Percentiles rank a stretch among this genome's conserved stretches.
phyloP scores from a whole-genome alignment of 2,113 vertebrate genomes.

The Oreochromis spilurus region DNA sequence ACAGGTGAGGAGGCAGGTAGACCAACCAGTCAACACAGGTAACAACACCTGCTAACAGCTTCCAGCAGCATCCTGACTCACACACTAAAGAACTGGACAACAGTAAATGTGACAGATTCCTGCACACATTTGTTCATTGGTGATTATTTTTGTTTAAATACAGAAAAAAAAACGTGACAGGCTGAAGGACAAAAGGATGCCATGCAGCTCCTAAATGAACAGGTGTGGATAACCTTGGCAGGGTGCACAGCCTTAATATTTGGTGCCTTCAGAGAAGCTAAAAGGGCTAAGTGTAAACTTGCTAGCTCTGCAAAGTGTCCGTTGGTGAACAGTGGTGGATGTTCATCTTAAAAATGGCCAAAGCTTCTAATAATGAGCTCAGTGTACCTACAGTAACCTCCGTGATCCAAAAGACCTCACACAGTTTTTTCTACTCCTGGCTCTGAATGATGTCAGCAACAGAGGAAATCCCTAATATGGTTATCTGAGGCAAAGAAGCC shows the following conservation, averaged over 20 bases:
- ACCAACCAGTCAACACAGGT: background rate
- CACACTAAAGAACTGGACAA: background rate
- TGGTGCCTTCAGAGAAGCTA: too few species aligned
- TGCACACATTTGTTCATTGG: background rate
- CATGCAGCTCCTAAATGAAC: background rate
- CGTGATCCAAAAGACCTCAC: background rate
- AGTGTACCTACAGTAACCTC: background rate
- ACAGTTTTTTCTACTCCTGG: background rate
- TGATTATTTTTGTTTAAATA: background rate
- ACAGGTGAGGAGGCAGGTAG: background rate
- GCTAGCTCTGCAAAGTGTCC: background rate
- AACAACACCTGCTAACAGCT: background rate
- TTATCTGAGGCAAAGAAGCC: background rate
- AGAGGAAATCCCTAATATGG: background rate
- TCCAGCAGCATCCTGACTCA: background rate
- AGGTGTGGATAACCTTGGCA: rapidly evolving
- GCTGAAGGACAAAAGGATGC: background rate
- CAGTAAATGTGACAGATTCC: background rate
- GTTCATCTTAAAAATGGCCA: rapidly evolving
- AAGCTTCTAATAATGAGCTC: background rate
- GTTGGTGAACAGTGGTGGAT: background rate
- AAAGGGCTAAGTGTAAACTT: background rate
- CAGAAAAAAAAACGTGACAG: background rate
- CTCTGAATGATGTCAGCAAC: background rate
- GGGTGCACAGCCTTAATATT: background rate